Conservation (phyloP, 2,113 vertebrate species). For the Zosterops lateralis region DNA sequence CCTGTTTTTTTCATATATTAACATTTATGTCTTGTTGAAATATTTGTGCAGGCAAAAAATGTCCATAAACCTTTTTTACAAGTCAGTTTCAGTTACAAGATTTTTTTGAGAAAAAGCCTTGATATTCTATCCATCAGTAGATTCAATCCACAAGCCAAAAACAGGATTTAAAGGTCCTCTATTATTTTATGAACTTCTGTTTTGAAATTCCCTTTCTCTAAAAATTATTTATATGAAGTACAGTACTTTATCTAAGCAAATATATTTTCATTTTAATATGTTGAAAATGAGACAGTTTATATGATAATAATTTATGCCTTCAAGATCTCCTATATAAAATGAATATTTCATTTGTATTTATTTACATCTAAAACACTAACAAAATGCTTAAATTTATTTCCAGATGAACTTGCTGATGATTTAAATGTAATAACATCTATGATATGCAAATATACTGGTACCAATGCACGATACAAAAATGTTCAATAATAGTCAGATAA, state of each 20-base stretch:
- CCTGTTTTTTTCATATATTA: background rate
- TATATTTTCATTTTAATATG: constrained; percentile 8
- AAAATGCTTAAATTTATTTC: constrained; percentile 22
- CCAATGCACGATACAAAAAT: background rate
- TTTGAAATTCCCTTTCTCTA: background rate
- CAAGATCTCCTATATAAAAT: background rate
- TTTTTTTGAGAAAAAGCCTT: background rate
- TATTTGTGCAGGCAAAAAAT: background rate
- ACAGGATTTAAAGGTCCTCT: background rate
- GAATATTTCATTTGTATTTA: background rate
- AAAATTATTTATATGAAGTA: background rate
- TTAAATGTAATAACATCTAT: background rate
- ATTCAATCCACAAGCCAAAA: background rate
- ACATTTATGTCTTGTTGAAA: background rate
- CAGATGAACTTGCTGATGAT: background rate
- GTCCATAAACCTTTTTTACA: background rate
- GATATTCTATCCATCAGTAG: background rate
- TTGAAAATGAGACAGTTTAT: constrained; percentile 30
- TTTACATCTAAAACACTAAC: background rate
- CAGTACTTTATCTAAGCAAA: background rate
- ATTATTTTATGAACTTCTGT: background rate
- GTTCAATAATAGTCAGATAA: background rate
- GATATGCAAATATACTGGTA: background rate
- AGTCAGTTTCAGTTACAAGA: background rate
- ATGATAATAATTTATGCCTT: constrained; percentile 31